Conservation (phyloP, 2,888 invertebrate species). For the Sialis lutaria region DNA sequence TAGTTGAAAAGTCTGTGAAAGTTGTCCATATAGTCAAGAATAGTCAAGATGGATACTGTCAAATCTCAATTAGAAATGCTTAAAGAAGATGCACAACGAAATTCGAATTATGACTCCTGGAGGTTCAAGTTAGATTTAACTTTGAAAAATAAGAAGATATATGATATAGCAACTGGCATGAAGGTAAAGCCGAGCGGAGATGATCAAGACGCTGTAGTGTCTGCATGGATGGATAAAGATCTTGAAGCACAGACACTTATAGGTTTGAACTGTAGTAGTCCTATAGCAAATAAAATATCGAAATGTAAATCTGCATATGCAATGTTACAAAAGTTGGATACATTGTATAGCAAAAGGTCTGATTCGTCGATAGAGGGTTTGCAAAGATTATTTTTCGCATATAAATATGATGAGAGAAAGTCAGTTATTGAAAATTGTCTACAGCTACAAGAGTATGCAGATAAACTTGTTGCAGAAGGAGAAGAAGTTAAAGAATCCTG, state of each 20-base stretch:
- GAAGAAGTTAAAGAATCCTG: constrained; percentile 7
- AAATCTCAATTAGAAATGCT: too few relatives aligned
- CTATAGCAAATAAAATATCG: too few relatives aligned
- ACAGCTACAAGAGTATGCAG: constrained; percentile 4
- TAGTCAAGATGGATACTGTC: too few relatives aligned
- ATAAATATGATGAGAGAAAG: constrained; percentile 1
- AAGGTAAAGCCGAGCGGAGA: constrained; percentile 9
- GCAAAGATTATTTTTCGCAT: not conserved
- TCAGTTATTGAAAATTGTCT: constrained; percentile 8
- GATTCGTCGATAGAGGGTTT: not conserved
- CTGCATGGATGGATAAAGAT: constrained; percentile 12
- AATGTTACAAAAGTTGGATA: not conserved
- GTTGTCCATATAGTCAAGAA: too few relatives aligned
- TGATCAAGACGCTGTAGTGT: constrained; percentile 7
- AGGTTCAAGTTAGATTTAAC: constrained; percentile 13
- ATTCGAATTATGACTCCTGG: constrained; percentile 13
- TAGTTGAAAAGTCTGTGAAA: too few relatives aligned
- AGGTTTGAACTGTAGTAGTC: too few relatives aligned
- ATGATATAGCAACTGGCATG: constrained; percentile 10
- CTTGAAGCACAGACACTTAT: constrained; percentile 13
- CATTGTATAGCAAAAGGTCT: not conserved
- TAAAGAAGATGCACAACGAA: too few relatives aligned
- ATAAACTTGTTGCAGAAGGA: constrained; percentile 5
- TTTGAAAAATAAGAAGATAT: constrained; percentile 11
- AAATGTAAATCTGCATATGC: too few relatives aligned